Conservation (phyloP, 2,797 vertebrate species). For the Trematomus bernacchii region DNA sequence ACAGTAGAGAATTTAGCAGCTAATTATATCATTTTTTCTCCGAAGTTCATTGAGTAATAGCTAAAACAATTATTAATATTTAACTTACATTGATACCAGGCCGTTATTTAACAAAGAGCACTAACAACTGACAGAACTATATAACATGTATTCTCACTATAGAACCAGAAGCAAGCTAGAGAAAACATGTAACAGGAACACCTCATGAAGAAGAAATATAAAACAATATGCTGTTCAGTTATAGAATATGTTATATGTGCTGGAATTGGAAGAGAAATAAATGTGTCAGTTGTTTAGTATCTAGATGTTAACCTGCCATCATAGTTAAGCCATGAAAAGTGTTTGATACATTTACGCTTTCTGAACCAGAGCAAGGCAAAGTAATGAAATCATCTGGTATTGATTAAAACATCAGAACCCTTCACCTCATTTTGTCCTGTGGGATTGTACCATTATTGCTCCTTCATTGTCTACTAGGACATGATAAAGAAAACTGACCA, state of each 20-base stretch:
- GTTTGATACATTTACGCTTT: neutral
- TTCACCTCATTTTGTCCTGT: conserved; percentile 24
- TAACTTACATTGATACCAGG: neutral
- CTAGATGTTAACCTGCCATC: neutral
- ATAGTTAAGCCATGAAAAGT: neutral
- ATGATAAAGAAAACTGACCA: conserved; percentile 14
- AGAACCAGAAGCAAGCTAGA: neutral
- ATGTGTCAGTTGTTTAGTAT: neutral
- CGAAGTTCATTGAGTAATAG: neutral
- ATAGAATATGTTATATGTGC: neutral
- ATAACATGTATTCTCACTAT: conserved; percentile 1
- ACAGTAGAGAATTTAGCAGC: neutral
- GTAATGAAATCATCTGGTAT: conserved; percentile 17
- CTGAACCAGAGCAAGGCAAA: neutral
- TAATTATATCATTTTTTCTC: neutral
- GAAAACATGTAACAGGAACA: neutral
- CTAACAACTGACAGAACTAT: neutral
- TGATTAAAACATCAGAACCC: conserved; percentile 31
- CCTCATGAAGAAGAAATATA: neutral
- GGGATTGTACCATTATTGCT: conserved; percentile 16
- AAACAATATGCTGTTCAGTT: neutral
- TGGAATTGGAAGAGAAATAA: neutral
- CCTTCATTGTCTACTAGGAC: conserved; percentile 28
- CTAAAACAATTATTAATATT: too few relatives aligned
- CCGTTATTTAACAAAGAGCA: neutral